Conservation (phyloP, 2,113 vertebrate genomes). For the Ursus arctos region DNA sequence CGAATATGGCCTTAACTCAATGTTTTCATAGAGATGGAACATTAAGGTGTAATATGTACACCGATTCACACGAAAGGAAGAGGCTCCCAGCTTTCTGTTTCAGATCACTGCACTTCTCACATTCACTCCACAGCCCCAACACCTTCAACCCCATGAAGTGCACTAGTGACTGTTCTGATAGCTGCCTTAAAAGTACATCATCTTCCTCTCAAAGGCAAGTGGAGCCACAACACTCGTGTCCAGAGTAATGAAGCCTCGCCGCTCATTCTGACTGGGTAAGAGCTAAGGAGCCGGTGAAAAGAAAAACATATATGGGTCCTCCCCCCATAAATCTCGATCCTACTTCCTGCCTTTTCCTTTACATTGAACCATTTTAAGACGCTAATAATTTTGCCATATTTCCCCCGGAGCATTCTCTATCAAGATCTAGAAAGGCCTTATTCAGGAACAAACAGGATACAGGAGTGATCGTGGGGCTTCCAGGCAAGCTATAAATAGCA, state of each 20-base stretch:
- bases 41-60: background rate
- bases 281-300: background rate
- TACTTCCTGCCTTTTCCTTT: background rate
- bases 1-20: background rate
- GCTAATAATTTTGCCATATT: background rate
- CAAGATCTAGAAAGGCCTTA: constrained; percentile 77
- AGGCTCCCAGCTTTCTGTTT: background rate
- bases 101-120: background rate
- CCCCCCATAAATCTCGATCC: background rate
- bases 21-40: background rate
- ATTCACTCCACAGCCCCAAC: background rate
- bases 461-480: constrained; percentile 52
- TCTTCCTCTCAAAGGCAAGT: constrained; percentile 56
- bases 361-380: constrained; percentile 27
- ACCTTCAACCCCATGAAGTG: background rate
- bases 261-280: background rate
- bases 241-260: background rate
- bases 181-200: background rate
- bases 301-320: background rate
- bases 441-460: constrained; percentile 82
- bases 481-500: constrained; percentile 74
- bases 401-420: constrained; percentile 53
- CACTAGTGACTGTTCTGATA: background rate
- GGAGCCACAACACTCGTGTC: background rate
- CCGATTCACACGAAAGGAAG: background rate